Evolutionary conservation across 2,888 invertebrate genomes (phyloP), one percentile per base, ranked within the genome.

Genomic region (Dexiosoma caninum): DNA sequence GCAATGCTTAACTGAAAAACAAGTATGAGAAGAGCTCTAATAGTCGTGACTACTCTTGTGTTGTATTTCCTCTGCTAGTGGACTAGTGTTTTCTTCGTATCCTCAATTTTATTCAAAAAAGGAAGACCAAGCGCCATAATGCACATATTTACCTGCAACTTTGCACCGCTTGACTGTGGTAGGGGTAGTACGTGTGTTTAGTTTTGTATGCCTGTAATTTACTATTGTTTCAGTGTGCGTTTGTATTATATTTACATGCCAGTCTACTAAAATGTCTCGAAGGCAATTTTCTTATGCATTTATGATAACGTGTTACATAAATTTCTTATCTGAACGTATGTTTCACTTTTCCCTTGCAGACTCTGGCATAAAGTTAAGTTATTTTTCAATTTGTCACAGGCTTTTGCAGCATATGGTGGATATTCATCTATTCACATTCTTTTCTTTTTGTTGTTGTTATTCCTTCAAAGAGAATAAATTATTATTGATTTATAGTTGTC

Each of bases 271-370:
- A 72, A 51, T 76, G 44, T 62, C 80, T 72, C n/a, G 42, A 72
- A 57, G 80, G 80, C 62, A 55, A 76, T 62, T 76, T 72, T 72
- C 76, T 62, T 81, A 81, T 81, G 76, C 71, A 81, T 76, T 72
- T 81, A 62, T 81, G 80, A 81, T 81, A 81, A 72, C 55, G 62
- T 81, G 71, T 72, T 76, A 76, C 72, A 81, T 62, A 76, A 67
- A 76, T 72, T 67, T 67, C 55, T 67, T 72, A 69, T 57, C 40
- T 46, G 42, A 62, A 64, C 6, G 44, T 66, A 32, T 59, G 35
- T 40, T 51, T 70, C 59, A 49, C 12, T 55, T 72, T 44, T 55
- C 21, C 40, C 40, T 72, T 72, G 53, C 35, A 62, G 53, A 9
- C 35, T 21, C 60, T 51, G 71, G 42, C 62, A 62, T 14, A 44